A percentile compares a stretch with the other conserved stretches of the same genome.
phyloP scores from a whole-genome alignment of 2,888 invertebrate species.

The Pristionchus fissidentatus region DNA sequence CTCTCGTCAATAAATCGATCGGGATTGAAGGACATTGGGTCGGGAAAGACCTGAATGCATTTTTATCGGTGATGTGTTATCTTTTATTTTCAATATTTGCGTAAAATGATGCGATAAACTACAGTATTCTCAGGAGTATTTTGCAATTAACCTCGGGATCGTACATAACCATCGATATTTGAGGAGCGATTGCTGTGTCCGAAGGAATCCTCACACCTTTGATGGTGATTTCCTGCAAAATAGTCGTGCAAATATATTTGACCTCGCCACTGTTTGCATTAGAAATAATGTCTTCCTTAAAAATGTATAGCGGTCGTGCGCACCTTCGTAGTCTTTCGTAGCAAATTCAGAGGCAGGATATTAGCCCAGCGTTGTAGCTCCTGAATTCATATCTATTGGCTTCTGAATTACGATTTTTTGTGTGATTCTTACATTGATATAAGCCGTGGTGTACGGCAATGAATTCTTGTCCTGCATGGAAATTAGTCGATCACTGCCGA shows the following conservation, averaged over 20 bases:
- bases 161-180: conserved; percentile 57
- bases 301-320: too few species aligned
- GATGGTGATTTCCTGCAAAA: conserved; percentile 19
- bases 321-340: conserved; percentile 33
- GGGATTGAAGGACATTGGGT: conserved; percentile 54
- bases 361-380: conserved; percentile 58
- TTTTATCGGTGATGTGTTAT: too few species aligned
- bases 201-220: conserved; percentile 48
- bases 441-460: conserved; percentile 56
- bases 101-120: neutral
- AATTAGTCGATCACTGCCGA: conserved; percentile 53
- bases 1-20: conserved; percentile 50
- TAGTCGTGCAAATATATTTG: conserved; percentile 49
- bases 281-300: conserved; percentile 53
- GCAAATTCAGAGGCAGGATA: conserved; percentile 56
- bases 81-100: too few species aligned
- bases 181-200: conserved; percentile 55
- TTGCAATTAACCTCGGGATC: conserved; percentile 53
- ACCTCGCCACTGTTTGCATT: conserved; percentile 54
- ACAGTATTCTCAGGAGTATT: too few species aligned
- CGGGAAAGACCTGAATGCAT: conserved; percentile 58
- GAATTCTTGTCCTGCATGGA: conserved; percentile 51
- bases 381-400: conserved; percentile 44
- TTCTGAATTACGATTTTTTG: too few species aligned
- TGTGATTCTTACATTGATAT: conserved; percentile 51